Base-by-base conservation (phyloP, 2,888 invertebrate species). In the Euplexia lucipara region DNA sequence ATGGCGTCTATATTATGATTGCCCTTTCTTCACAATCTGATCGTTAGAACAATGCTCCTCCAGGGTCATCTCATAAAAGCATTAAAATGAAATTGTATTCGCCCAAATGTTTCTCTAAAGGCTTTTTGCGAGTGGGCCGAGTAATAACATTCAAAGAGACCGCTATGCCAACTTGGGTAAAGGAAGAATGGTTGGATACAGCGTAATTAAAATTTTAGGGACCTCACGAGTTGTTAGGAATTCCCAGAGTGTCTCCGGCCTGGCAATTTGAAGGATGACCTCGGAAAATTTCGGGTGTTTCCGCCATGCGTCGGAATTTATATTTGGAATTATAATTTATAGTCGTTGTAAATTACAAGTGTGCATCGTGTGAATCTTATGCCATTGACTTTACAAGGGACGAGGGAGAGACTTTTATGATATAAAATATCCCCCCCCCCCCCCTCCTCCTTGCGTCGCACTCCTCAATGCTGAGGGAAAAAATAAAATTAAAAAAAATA, bases 201-300 rank as follows among this genome's bases (percentile, higher is more conserved):
- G 79, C 65, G 84, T 88, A 90, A 91, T 91, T 90, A 90, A 89
- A 90, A 89, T 89, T 88, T 85, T 86, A 85, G 85, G 78, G 82
- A 80, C 79, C 81, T 80, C 79, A 70, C 82, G 70, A 82, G 80
- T 83, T 82, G 83, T 83, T 79, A 70, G 79, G 72, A 84, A 86
- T 85, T 85, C 80, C 75, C 75, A 47, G 63, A 75, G 79, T 70
- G 80, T 74, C 75, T 78, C 78, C 68, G 57, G 57, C 52, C 67
- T 53, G 71, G 63, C 66, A 79, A 78, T 83, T 83, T 77, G 69
- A 72, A 77, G 72, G 78, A 79, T 75, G 73, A 79, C 79, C 81
- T 82, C 83, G 77, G 71, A 56, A 79, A 73, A 78, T 78, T 78
- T 81, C 76, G 77, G 70, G 42, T 64, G 66, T 76, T 81, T 82